Percentiles rank a stretch among this genome's conserved stretches.
These are phyloP conservation scores for Oryzias woworae DNA, from an alignment of 2,113 vertebrate genomes.

Conservation along the genomic window DNA sequence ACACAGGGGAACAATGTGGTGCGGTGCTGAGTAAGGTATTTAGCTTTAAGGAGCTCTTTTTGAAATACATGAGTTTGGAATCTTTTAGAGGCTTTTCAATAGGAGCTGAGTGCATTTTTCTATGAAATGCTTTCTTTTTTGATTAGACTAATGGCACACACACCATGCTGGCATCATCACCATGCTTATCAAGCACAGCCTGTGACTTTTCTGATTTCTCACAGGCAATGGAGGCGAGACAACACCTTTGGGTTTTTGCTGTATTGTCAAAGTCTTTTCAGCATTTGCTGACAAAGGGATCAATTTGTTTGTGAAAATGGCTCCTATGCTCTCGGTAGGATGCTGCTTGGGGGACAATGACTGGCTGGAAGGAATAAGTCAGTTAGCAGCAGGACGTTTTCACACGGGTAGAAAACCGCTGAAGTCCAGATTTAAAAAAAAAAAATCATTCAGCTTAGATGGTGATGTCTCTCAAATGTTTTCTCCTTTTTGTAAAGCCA, in stretches of 20 bases:
- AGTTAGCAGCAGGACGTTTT: slow-evolving; percentile 1
- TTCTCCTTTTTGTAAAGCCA: neutral
- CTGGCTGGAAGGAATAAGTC: neutral
- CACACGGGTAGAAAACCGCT: slow-evolving; percentile 25
- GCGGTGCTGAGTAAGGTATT: slow-evolving; percentile 60
- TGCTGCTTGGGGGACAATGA: slow-evolving; percentile 25
- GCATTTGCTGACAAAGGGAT: slow-evolving; percentile 40
- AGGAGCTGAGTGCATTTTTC: slow-evolving; percentile 56
- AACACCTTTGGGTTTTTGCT: neutral
- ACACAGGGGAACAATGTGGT: slow-evolving; percentile 38
- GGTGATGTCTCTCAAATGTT: slow-evolving; percentile 9
- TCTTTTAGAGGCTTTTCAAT: slow-evolving; percentile 42
- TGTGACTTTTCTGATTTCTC: slow-evolving; percentile 19
- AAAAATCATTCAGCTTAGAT: slow-evolving; percentile 39
- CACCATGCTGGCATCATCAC: slow-evolving; percentile 41
- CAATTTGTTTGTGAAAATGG: slow-evolving; percentile 44
- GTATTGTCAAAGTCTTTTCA: slow-evolving; percentile 25
- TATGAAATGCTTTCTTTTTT: slow-evolving; percentile 51
- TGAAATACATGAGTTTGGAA: slow-evolving; percentile 51
- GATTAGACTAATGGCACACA: slow-evolving; percentile 59
- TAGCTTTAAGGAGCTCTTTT: slow-evolving; percentile 37
- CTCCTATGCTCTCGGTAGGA: slow-evolving; percentile 14
- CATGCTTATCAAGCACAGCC: slow-evolving; percentile 31
- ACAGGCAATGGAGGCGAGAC: slow-evolving; percentile 16
- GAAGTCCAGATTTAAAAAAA: slow-evolving; percentile 41